These are phyloP conservation scores for Mechanitis messenoides DNA, from an alignment of 2,888 invertebrate species.

Conservation along the genomic window DNA sequence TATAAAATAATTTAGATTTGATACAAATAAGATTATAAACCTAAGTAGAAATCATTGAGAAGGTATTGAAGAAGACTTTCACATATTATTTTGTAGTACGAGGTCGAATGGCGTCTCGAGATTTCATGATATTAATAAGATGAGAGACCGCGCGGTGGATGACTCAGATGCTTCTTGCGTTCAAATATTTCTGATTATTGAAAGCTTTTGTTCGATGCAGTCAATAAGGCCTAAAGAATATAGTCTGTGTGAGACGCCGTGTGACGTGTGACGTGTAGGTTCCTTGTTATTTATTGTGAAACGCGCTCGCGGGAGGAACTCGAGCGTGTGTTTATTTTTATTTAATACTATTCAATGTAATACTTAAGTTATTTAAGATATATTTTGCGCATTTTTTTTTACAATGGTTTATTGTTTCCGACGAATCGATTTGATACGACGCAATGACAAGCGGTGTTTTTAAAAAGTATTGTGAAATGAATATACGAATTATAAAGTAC, in stretches of 20 bases:
- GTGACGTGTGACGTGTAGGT: slow-evolving; percentile 23
- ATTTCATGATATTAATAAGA: not conserved
- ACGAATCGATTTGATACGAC: slow-evolving; percentile 16
- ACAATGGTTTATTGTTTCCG: slow-evolving; percentile 24
- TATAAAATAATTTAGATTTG: slow-evolving; percentile 50
- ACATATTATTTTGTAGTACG: slow-evolving; percentile 11
- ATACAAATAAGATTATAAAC: slow-evolving; percentile 38
- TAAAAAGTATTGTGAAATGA: slow-evolving; percentile 28
- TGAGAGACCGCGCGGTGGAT: not conserved
- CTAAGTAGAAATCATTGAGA: slow-evolving; percentile 16
- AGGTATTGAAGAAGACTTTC: not conserved
- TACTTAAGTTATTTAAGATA: slow-evolving; percentile 27
- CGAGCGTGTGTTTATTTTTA: slow-evolving; percentile 16
- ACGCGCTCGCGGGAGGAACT: slow-evolving; percentile 1
- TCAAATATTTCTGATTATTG: not conserved
- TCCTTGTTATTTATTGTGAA: slow-evolving; percentile 40
- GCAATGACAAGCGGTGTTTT: slow-evolving; percentile 29
- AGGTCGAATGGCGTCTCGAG: slow-evolving; percentile 10
- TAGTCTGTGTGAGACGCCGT: not conserved
- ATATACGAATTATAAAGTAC: slow-evolving; percentile 26
- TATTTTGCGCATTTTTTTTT: slow-evolving; percentile 28
- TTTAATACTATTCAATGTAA: slow-evolving; percentile 23
- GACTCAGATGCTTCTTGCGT: no score
- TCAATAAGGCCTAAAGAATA: no score
- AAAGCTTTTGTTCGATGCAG: not conserved